A percentile compares a stretch with the other conserved stretches of the same genome.
Conservation (phyloP, 2,797 vertebrate species). For the Peromyscus melanophrys region DNA sequence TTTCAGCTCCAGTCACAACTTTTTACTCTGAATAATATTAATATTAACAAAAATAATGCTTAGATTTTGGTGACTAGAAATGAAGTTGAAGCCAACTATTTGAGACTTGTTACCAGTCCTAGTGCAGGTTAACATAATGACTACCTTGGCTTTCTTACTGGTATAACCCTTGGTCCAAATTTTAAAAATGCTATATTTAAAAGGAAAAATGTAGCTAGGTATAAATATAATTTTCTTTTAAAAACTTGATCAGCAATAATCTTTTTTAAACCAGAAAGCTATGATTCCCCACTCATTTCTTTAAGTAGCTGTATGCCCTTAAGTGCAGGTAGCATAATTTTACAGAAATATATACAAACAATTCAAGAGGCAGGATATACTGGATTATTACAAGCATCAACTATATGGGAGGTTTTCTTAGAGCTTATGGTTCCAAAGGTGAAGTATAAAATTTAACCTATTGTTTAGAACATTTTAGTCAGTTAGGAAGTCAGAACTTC, state of each 20-base stretch:
- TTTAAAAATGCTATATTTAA: not conserved
- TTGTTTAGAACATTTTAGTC: constrained; percentile 46
- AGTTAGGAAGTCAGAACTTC: constrained; percentile 19
- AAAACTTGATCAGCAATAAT: not conserved
- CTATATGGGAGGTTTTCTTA: not conserved
- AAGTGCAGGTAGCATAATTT: constrained; percentile 24
- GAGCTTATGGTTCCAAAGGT: constrained; percentile 22
- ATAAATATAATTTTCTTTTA: not conserved
- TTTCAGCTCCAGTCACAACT: not conserved
- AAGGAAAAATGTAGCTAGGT: constrained; percentile 22
- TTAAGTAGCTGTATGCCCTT: not conserved
- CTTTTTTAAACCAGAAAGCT: constrained; percentile 10
- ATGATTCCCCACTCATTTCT: not conserved
- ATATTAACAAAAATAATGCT: not conserved
- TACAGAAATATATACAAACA: constrained; percentile 3
- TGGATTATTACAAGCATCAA: not conserved
- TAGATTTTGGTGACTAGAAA: constrained; percentile 23
- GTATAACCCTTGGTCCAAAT: not conserved
- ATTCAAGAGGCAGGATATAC: constrained; percentile 4
- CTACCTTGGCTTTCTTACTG: not conserved
- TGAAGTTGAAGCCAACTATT: not conserved
- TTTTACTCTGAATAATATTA: constrained; percentile 2
- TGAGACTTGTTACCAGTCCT: not conserved
- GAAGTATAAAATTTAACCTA: not conserved
- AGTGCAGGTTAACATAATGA: not conserved